phyloP scores from a whole-genome alignment of 1,140 invertebrate genomes.

The Oryctes rhinoceros region DNA sequence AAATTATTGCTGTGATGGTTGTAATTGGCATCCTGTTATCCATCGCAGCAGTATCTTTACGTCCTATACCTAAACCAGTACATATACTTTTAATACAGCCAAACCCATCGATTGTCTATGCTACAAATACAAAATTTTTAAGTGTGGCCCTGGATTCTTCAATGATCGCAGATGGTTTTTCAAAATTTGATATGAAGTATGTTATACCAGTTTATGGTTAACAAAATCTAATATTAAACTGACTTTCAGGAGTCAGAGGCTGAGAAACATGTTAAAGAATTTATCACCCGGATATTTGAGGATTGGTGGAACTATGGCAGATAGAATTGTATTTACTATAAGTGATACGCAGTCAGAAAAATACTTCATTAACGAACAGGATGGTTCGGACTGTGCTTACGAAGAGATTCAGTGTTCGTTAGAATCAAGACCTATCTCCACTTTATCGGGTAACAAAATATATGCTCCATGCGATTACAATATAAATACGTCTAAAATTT shows the following conservation, averaged over 20 bases:
- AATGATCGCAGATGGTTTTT: constrained; percentile 54
- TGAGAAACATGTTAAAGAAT: constrained; percentile 65
- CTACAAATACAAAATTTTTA: constrained; percentile 52
- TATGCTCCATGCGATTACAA: not conserved
- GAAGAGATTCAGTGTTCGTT: not conserved
- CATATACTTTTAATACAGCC: constrained; percentile 31
- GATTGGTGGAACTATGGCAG: constrained; percentile 73
- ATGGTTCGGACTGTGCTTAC: not conserved
- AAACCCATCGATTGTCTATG: not conserved
- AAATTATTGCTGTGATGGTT: not conserved
- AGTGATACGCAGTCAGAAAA: not conserved
- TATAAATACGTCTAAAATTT: not conserved
- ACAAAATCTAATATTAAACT: not conserved
- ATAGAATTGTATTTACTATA: constrained; percentile 67
- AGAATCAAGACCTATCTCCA: not conserved
- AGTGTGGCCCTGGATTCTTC: constrained; percentile 56
- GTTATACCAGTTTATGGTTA: not conserved
- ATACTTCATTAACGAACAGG: not conserved
- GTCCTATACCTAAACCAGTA: not conserved
- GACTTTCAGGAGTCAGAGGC: constrained; percentile 46
- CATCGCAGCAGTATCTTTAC: not conserved
- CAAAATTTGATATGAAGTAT: constrained; percentile 52
- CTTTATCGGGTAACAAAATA: constrained; percentile 35
- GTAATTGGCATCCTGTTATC: not conserved
- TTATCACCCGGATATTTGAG: constrained; percentile 70